Percentiles rank a stretch among this genome's conserved stretches.
Conservation (phyloP, 2,797 vertebrate genomes). For the Acomys russatus region DNA sequence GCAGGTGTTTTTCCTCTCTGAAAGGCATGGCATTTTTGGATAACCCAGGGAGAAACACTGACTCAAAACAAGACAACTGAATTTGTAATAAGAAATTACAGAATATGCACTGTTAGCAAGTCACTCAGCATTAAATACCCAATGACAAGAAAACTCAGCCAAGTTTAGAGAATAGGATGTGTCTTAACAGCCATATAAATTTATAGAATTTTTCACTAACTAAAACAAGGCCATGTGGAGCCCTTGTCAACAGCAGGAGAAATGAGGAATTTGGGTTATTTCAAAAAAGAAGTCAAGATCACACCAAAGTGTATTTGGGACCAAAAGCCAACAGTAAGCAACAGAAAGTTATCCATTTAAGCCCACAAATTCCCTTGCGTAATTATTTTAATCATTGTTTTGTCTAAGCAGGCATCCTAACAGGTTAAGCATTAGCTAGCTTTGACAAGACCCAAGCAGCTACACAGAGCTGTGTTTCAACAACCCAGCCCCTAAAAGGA, state of each 20-base stretch:
- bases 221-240: neutral
- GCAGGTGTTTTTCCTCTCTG: slow-evolving; percentile 44
- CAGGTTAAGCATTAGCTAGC: slow-evolving; percentile 11
- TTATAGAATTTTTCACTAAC: neutral
- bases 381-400: neutral
- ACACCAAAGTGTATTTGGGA: neutral
- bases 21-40: slow-evolving; percentile 20
- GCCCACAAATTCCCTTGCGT: neutral
- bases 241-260: neutral
- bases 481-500: slow-evolving; percentile 24
- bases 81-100: neutral
- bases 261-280: neutral
- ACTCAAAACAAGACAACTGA: slow-evolving; percentile 22
- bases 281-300: slow-evolving; percentile 29
- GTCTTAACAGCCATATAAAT: neutral
- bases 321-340: slow-evolving; percentile 20
- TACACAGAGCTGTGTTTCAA: neutral
- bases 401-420: slow-evolving; percentile 45
- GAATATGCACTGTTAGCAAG: neutral
- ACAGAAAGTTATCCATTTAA: neutral
- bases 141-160: neutral
- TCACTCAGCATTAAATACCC: neutral
- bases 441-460: neutral
- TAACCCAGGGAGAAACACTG: neutral
- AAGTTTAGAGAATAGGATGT: neutral